Evolutionary conservation across 2,113 vertebrate genomes (phyloP), one percentile per base, ranked within the genome.

Genomic region (Otolemur garnettii): DNA sequence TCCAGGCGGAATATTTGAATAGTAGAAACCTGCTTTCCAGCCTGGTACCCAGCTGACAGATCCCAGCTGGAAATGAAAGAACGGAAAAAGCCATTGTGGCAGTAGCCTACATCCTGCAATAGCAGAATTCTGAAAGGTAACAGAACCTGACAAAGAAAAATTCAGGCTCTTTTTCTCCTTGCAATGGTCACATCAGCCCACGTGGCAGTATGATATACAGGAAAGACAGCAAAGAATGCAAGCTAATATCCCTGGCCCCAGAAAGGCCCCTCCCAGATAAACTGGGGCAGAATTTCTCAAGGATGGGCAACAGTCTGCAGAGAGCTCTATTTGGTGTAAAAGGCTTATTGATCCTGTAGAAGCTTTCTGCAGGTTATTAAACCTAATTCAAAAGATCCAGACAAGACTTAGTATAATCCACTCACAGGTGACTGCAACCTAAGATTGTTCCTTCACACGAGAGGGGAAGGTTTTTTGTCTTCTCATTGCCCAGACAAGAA

Each of bases 21-120:
- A 78, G 77, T 26, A 45, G 45, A n/a, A 94, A 87, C 38, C 71
- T 95, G 68, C 50, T 88, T n/a, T 78, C 60, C 78, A 92, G 79
- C 53, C 74, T 94, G 93, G 80, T 66, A 60, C 60, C 91, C 85
- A 88, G 96, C 87, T 97, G 93, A 87, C 85, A 96, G 92, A 80
- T 19, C 68, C 50, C 60, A 85, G n/a, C 3, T 77, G 80, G 68
- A 91, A 96, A 71, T 68, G 78, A 82, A 66, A 38, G 62, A 74
- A 82, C 19, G 84, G 81, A 78, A 94, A 92, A 86, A 69, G 72
- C 26, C 50, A 59, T 3, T 66, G 82, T n/a, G 60, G 74, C 42
- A 62, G 75, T 26, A 74, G 38, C 33, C 64, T 89, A 59, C 26
- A 6, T 53, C 33, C 79, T 69, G 53, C 69, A 79, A 62, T 5